phyloP scores from a whole-genome alignment of 30 jellyfish, hydroid and myxozoan species.

The Turritopsis rubra region DNA sequence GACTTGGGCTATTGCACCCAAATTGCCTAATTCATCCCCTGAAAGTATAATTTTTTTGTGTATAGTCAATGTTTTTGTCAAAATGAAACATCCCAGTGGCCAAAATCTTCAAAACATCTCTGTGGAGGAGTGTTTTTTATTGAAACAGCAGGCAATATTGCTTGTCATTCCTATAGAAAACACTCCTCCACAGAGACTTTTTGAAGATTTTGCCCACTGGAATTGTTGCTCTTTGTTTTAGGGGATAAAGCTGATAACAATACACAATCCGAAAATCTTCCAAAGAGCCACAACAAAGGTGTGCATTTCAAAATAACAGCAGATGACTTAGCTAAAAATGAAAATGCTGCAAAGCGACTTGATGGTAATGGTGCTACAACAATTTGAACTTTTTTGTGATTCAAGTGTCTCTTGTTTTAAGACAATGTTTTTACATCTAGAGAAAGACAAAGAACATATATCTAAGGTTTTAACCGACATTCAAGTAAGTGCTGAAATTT shows the following conservation, averaged over 20 bases:
- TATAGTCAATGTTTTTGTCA: no score
- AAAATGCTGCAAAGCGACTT: neutral
- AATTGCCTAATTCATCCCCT: no score
- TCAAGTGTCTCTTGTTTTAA: neutral
- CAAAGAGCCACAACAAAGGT: neutral
- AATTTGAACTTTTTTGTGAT: neutral
- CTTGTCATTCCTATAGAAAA: no score
- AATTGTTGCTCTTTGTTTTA: neutral
- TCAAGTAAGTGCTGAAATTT: neutral
- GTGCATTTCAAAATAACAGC: neutral
- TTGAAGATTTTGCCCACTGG: no score
- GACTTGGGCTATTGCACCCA: no score
- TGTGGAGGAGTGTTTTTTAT: no score
- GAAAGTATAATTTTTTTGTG: no score
- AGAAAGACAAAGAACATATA: slow-evolving; percentile 2
- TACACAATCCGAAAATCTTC: neutral
- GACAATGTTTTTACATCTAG: neutral
- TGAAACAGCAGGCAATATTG: no score
- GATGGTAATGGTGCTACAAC: neutral
- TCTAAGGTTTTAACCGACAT: neutral
- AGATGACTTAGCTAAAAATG: neutral
- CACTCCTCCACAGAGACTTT: no score
- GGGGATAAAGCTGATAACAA: neutral
- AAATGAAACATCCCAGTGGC: no score
- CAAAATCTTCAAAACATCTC: no score